Evolutionary conservation across 2,888 invertebrate genomes (phyloP).

Genomic region (Hymenopus coronatus): DNA sequence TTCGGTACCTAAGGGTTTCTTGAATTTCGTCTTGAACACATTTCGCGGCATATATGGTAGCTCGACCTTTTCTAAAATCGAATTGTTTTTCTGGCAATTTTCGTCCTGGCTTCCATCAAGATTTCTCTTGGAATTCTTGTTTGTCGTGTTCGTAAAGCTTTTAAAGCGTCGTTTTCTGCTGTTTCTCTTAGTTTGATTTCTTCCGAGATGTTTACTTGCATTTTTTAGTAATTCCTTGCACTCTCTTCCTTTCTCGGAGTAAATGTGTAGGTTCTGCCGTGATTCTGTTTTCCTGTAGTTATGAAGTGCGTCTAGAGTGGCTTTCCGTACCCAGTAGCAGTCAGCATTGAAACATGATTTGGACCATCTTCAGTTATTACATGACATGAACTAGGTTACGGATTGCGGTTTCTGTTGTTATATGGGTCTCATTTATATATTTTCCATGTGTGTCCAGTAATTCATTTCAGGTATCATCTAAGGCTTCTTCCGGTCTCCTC

Average conservation of each 20-base stretch:
- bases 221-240: neutral
- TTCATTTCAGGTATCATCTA: too few species aligned
- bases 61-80: neutral
- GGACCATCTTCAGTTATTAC: neutral
- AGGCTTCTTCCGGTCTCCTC: too few species aligned
- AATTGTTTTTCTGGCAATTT: neutral
- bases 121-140: neutral
- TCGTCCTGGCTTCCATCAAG: neutral
- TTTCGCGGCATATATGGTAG: neutral
- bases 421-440: neutral
- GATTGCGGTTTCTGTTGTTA: neutral
- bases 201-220: neutral
- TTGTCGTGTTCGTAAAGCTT: neutral
- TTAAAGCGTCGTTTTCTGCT: neutral
- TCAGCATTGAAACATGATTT: neutral
- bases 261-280: neutral
- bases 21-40: neutral
- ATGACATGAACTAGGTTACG: neutral
- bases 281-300: neutral
- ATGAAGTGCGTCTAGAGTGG: neutral
- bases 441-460: neutral
- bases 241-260: neutral
- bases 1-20: neutral
- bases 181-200: neutral
- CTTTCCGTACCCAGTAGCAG: neutral